Base-by-base conservation (phyloP, 2,113 vertebrate genomes). In the Galeopterus variegatus region DNA sequence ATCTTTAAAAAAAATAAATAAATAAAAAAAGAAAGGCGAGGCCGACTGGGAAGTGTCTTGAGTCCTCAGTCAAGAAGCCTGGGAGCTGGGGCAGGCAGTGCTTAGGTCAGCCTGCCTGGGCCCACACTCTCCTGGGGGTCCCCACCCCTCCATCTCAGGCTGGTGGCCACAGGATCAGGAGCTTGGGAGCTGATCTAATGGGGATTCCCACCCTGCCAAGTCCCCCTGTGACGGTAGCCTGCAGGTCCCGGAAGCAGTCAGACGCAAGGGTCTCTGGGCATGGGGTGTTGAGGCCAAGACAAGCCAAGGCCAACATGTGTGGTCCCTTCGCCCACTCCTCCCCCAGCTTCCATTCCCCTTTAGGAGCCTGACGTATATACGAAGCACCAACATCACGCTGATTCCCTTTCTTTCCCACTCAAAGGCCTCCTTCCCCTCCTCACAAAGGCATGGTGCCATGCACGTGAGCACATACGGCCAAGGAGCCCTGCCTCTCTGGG, bases 161-260 rank as follows among this genome's bases (percentile, higher is more conserved):
- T 48, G 23, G 11, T 4, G 45, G 45, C 26, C 45, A 5, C 17
- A 48, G 26, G 56, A 60, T 65, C 14, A 72, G 33, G 56, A 75
- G 18, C 60, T 69, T 72, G 65, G 60, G 76, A 13, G 6, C 36
- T 70, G 36, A 52, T 15, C 24, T 24, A 4, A 8, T 12, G 1
- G 8, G 11, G 24, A 8, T 6, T 1, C 1, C 9, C 11, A 4
- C 17, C 41, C 2, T 5, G n/a, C 56, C 12, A 33, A n/a, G 33
- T 56, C 33, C 23, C 13, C 31, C 54, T 33, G 18, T 41, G 41
- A 41, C 41, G 41, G 41, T 41, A 41, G 41, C 41, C 41, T 41
- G 41, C 41, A 41, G 41, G 41, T 4, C 41, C 41, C 41, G 4
- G 9, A 31, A 72, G 52, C 41, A 72, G 54, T 26, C 56, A 26